Evolutionary conservation across 2,113 vertebrate species (phyloP).

Genomic region (Delphinapterus leucas): DNA sequence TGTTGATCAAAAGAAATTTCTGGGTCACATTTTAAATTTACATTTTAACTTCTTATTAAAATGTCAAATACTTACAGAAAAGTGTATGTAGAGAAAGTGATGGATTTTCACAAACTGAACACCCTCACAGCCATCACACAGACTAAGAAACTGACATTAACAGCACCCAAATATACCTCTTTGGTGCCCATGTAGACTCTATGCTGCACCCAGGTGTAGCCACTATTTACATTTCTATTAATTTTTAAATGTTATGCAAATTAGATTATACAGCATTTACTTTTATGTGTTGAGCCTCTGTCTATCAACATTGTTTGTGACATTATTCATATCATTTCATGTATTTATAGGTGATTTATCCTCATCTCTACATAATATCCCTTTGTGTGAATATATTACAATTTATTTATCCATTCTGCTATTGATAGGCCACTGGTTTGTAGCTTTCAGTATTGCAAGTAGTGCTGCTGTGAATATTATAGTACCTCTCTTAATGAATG

Average conservation of each 20-base stretch:
- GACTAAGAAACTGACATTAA: background rate
- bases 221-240: background rate
- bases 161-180: background rate
- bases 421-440: background rate
- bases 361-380: background rate
- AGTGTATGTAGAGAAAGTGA: background rate
- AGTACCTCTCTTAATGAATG: background rate
- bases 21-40: background rate
- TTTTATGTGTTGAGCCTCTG: background rate
- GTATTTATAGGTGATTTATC: background rate
- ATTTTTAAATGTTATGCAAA: background rate
- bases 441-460: background rate
- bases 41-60: background rate
- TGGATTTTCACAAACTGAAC: background rate
- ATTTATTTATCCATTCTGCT: background rate
- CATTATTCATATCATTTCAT: background rate
- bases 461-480: background rate
- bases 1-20: slow-evolving; percentile 22
- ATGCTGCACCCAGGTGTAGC: background rate
- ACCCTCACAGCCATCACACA: background rate
- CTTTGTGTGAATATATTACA: background rate
- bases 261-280: background rate
- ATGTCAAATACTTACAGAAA: background rate
- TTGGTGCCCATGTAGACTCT: background rate
- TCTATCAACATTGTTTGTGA: background rate